Base-by-base conservation (phyloP, 2,797 vertebrate genomes). In the Columba guinea region DNA sequence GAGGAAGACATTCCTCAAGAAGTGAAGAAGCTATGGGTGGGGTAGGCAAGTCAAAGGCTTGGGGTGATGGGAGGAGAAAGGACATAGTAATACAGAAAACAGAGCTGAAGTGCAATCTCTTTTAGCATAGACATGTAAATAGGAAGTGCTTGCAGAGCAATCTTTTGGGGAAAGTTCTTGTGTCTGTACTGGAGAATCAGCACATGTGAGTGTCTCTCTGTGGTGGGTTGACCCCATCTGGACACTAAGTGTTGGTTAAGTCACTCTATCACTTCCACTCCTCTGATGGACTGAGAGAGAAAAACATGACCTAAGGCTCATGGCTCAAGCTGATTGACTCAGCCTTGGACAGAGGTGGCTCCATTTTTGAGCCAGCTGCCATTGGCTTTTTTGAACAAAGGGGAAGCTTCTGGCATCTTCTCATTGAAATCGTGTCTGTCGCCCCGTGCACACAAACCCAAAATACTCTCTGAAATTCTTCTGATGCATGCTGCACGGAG, bases 181-280 rank as follows among this genome's bases (percentile, higher is more conserved):
- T 35, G 20, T 10, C 18, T 56, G 3, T 80, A 26, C n/a, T 32
- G 26, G 44, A 5, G 11, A 63, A 64, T 63, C 13, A 68, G 19
- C 11, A 44, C 32, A 39, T 10, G 0, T 28, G 11, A 11, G 12
- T 76, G 18, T 3, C 18, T 44, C 15, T 62, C 10, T 34, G 4
- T 21, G 12, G 16, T 23, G 15, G 8, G 11, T 16, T 85, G 49
- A 49, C 6, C 6, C 9, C 49, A 10, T 2, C 3, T 58, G 20
- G 7, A 46, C 5, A 6, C 4, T 27, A 67, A 23, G 10, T 10
- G 18, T 7, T 7, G 17, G 65, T 11, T 13, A 70, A 78, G 10
- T 5, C 1, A 0, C 18, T 48, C 14, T 82, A 4, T 87, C n/a
- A 30, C 3, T 30, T 5, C 14, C 3, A 3, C 3, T 76, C 3